These are phyloP conservation scores for Enteromius mattozi DNA, from an alignment of 2,797 vertebrate species.

Conservation along the genomic window DNA sequence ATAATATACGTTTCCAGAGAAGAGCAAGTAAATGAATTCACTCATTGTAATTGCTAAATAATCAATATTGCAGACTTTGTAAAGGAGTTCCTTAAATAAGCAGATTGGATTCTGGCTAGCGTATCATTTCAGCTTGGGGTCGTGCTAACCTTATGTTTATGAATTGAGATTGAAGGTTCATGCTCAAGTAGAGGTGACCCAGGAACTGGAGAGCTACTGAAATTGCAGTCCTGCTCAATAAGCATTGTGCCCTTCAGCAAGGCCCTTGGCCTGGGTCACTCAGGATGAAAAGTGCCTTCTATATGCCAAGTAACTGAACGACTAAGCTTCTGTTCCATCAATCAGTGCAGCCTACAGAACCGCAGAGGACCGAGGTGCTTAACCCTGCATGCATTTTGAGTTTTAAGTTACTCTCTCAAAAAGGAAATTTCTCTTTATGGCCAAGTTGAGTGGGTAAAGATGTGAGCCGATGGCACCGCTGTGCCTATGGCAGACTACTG, in stretches of 20 bases:
- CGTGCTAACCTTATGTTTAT: constrained; percentile 16
- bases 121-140: neutral
- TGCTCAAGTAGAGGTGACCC: constrained; percentile 30
- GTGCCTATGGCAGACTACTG: constrained; percentile 25
- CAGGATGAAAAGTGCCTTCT: constrained; percentile 26
- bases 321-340: constrained; percentile 31
- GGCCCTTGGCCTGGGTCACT: constrained; percentile 42
- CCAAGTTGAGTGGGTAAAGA: constrained; percentile 16
- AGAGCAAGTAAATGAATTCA: neutral
- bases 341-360: constrained; percentile 22
- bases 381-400: constrained; percentile 31
- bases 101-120: constrained; percentile 17
- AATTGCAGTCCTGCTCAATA: constrained; percentile 25
- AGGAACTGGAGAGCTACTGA: constrained; percentile 30
- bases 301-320: constrained; percentile 36
- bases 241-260: constrained; percentile 31
- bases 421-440: constrained; percentile 25
- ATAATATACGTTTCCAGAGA: neutral
- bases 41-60: constrained; percentile 4
- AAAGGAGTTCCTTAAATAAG: constrained; percentile 15
- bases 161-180: constrained; percentile 17
- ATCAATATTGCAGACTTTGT: constrained; percentile 29
- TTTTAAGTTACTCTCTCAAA: constrained; percentile 20
- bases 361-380: constrained; percentile 24
- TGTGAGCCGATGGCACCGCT: constrained; percentile 19